A percentile compares a stretch with the other conserved stretches of the same genome.
phyloP scores from a whole-genome alignment of 2,888 invertebrate genomes.

The Ophioninae sp. region DNA sequence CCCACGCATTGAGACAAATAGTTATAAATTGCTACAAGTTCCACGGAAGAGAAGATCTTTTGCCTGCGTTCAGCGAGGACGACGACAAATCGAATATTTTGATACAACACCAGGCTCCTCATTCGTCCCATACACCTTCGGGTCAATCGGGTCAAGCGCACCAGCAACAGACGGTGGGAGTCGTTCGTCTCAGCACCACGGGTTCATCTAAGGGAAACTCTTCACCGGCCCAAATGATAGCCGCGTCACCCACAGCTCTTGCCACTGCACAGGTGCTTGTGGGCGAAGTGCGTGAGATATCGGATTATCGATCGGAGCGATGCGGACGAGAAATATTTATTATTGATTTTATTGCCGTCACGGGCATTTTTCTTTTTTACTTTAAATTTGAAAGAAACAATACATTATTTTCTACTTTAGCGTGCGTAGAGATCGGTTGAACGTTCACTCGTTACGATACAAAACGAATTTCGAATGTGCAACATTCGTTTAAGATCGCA shows the following conservation, averaged over 20 bases:
- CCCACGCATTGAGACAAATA: constrained; percentile 96
- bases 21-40: constrained; percentile 99
- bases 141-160: constrained; percentile 70
- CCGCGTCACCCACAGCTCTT: constrained; percentile 79
- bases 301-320: constrained; percentile 61
- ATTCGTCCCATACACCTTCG: constrained; percentile 73
- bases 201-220: constrained; percentile 81
- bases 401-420: background rate
- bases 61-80: constrained; percentile 96
- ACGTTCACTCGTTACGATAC: background rate
- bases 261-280: constrained; percentile 80
- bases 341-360: constrained; percentile 43
- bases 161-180: constrained; percentile 79
- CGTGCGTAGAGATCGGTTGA: no score
- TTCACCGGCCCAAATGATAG: constrained; percentile 80
- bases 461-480: constrained; percentile 19
- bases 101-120: constrained; percentile 82
- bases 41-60: constrained; percentile 96
- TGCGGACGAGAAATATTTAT: constrained; percentile 41
- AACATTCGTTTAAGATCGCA: constrained; percentile 45
- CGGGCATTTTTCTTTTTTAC: background rate
- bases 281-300: constrained; percentile 70
- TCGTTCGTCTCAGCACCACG: constrained; percentile 79
- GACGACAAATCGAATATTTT: constrained; percentile 88
- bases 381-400: no score